Conservation (phyloP, 1,140 invertebrate genomes). For the Camponotus vicinus region DNA sequence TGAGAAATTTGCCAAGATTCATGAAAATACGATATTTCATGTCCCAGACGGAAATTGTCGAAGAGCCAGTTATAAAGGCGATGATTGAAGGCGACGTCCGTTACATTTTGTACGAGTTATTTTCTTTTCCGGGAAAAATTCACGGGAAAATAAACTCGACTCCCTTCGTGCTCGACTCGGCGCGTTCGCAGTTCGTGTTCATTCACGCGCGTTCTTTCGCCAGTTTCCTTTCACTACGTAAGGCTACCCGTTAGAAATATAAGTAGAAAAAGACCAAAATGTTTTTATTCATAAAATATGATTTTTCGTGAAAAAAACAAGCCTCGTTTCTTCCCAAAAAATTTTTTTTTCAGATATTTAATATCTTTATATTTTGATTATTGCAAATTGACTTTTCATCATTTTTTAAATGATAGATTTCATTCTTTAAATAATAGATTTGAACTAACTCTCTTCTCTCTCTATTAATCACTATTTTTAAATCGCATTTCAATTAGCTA, state of each 20-base stretch:
- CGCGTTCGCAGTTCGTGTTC: constrained; percentile 22
- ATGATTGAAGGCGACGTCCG: constrained; percentile 11
- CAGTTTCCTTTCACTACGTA: constrained; percentile 33
- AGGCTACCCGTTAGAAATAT: background rate
- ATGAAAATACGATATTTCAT: constrained; percentile 20
- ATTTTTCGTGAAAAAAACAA: too few relatives aligned
- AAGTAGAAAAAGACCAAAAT: too few relatives aligned
- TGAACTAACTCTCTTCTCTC: too few relatives aligned
- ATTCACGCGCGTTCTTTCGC: constrained; percentile 35
- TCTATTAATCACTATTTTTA: too few relatives aligned
- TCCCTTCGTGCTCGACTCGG: constrained; percentile 28
- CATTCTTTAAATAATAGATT: too few relatives aligned
- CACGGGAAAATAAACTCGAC: constrained; percentile 42
- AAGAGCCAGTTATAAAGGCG: constrained; percentile 27
- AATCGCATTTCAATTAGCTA: too few relatives aligned
- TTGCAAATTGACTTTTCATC: too few relatives aligned
- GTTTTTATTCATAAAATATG: too few relatives aligned
- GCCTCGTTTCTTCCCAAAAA: too few relatives aligned
- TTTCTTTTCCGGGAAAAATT: constrained; percentile 38
- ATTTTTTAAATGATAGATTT: too few relatives aligned
- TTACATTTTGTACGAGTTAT: constrained; percentile 40
- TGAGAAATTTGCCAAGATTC: constrained; percentile 3
- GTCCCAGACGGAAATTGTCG: constrained; percentile 10
- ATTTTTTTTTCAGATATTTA: too few relatives aligned
- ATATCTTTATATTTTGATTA: too few relatives aligned